Base-by-base conservation (phyloP, 2,888 invertebrate species). In the Portevinia maculata region DNA sequence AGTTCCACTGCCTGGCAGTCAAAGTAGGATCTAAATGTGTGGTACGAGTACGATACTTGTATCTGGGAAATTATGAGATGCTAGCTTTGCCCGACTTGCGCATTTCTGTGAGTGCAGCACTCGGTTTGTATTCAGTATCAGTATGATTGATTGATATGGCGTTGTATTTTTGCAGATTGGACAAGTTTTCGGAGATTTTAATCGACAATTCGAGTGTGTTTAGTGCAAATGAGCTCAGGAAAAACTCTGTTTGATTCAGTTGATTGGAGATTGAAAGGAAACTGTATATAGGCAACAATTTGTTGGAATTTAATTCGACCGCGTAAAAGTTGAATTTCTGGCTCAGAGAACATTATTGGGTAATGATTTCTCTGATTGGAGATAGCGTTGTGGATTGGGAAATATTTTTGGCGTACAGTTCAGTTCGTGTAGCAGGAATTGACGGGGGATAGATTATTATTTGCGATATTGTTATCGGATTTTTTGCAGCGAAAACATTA, bases 91-190 rank as follows among this genome's bases (percentile, higher is more conserved):
- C 13, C 34, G 17, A n/a, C 7, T 19, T 39, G 34, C 34, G 24
- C 39, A 7, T 46, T 48, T 28, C 37, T 28, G 24, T 52, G 46
- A 75, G 59, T 67, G 52, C 59, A 50, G 53, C 50, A 21, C 57
- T 78, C 55, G 24, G 44, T 64, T 32, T 65, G 60, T 64, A 76
- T 71, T 71, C 65, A 28, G 60, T 71, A 55, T 71, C 71, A n/a
- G n/a, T n/a, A n/a, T 67, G 83, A 76, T 83, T 83, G 83, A 83
- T 83, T 57, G 79, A 81, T 75, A 75, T 57, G 69, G 67, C 65
- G 65, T 50, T 65, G 71, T 71, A 57, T 57, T 13, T 19, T 69
- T 50, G 55, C 62, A 55, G 41, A 69, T 79, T 44, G 74, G 34
- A 81, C 81, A 81, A 76, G 46, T 76, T 65, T 70, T 50, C 53